Percentiles rank a stretch among this genome's conserved stretches.
These are phyloP conservation scores for Rhamphomyia laevipes DNA, from an alignment of 2,888 invertebrate genomes.

Conservation along the genomic window DNA sequence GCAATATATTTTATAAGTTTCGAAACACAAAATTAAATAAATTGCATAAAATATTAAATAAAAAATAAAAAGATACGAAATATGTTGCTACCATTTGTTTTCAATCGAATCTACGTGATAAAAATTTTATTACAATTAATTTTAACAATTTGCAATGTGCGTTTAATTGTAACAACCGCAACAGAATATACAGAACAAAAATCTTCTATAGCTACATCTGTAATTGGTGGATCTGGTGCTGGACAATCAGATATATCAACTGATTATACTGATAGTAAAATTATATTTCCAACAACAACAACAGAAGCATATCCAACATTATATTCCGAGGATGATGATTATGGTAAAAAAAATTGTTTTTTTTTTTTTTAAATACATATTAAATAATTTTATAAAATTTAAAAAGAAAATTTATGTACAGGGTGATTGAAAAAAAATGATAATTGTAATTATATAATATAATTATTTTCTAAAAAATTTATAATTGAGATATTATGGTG, in stretches of 20 bases:
- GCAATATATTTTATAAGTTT: neutral
- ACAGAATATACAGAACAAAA: neutral
- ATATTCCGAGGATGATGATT: slow-evolving; percentile 6
- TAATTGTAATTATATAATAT: no score
- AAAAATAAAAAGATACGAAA: neutral
- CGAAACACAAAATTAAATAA: neutral
- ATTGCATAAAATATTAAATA: neutral
- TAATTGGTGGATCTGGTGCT: neutral
- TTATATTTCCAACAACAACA: neutral
- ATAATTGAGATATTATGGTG: no score
- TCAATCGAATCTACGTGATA: slow-evolving; percentile 12
- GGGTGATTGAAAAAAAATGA: no score
- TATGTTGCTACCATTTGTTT: slow-evolving; percentile 6
- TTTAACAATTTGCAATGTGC: slow-evolving; percentile 10
- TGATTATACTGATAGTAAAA: neutral
- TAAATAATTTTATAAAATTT: no score
- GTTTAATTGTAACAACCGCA: slow-evolving; percentile 10
- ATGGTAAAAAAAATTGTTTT: slow-evolving; percentile 5
- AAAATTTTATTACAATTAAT: slow-evolving; percentile 13
- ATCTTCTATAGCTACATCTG: neutral
- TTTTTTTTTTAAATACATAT: no score
- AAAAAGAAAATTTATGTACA: no score
- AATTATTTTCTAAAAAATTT: no score
- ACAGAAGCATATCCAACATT: slow-evolving; percentile 5
- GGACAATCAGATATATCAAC: neutral